phyloP scores from a whole-genome alignment of 2,797 vertebrate species.

The Rhinichthys osculus region DNA sequence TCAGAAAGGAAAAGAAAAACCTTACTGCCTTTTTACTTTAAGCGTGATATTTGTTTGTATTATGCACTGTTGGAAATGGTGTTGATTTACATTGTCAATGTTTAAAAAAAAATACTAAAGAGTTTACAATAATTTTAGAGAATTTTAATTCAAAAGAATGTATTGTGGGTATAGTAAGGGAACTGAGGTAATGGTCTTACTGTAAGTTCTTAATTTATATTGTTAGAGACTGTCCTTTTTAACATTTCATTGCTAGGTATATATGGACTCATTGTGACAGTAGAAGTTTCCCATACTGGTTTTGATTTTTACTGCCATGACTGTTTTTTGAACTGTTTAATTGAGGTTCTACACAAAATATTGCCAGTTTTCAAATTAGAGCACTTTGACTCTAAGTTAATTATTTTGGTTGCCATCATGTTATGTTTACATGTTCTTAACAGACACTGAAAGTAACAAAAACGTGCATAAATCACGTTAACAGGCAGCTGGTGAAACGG shows the following conservation, averaged over 20 bases:
- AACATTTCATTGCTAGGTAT: background rate
- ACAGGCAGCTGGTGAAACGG: background rate
- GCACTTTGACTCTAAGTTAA: background rate
- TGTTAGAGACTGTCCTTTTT: background rate
- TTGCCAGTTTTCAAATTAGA: background rate
- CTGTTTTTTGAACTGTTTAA: conserved; percentile 14
- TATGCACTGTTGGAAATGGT: conserved; percentile 9
- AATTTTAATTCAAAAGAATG: conserved; percentile 7
- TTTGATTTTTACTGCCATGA: background rate
- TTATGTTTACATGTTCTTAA: conserved; percentile 17
- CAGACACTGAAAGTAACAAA: conserved; percentile 5
- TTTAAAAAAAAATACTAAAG: conserved; percentile 18
- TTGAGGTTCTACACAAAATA: background rate
- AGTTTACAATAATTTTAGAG: conserved; percentile 26
- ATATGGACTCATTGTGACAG: background rate
- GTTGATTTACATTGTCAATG: background rate
- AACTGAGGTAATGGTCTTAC: background rate
- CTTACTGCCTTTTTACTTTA: conserved; percentile 27
- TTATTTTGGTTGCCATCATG: background rate
- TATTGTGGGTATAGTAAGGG: conserved; percentile 16
- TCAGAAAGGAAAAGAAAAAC: conserved; percentile 10
- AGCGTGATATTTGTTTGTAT: background rate
- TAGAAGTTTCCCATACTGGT: background rate
- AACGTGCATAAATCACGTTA: background rate
- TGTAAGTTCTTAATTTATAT: conserved; percentile 8